A percentile compares a stretch with the other conserved stretches of the same genome.
Evolutionary conservation across 2,888 invertebrate genomes (phyloP).

Genomic region (Stomorhina lunata): DNA sequence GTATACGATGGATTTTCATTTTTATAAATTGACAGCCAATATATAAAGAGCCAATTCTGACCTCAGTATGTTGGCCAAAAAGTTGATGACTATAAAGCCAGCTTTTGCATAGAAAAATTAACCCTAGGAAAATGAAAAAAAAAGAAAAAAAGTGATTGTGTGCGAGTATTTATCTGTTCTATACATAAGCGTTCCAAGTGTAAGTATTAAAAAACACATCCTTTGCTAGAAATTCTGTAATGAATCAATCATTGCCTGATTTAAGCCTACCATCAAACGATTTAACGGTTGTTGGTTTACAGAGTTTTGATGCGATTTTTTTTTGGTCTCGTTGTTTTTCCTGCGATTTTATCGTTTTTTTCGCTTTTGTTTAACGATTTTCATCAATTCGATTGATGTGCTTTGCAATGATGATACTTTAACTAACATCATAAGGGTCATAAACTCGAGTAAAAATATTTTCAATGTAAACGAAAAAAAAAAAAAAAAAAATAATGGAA

Average conservation of each 20-base stretch:
- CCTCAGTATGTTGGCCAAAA: slow-evolving; percentile 63
- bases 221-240: slow-evolving; percentile 53
- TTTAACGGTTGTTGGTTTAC: slow-evolving; percentile 65
- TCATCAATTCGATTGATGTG: slow-evolving; percentile 50
- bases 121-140: neutral
- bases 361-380: slow-evolving; percentile 46
- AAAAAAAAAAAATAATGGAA: neutral
- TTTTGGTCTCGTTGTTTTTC: neutral
- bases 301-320: slow-evolving; percentile 55
- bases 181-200: neutral
- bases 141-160: neutral
- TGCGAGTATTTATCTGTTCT: neutral
- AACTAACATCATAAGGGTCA: slow-evolving; percentile 50
- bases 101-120: slow-evolving; percentile 33
- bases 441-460: slow-evolving; percentile 40
- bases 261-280: slow-evolving; percentile 65
- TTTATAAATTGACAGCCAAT: slow-evolving; percentile 51
- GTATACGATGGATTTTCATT: slow-evolving; percentile 1
- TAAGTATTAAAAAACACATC: slow-evolving; percentile 8
- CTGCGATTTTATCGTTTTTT: neutral
- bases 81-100: slow-evolving; percentile 51
- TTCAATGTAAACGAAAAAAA: slow-evolving; percentile 11
- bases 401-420: slow-evolving; percentile 28
- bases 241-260: slow-evolving; percentile 66
- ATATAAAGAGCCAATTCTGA: slow-evolving; percentile 53